Conservation (phyloP, 2,113 vertebrate genomes). For the Chlamydotis undulata region DNA sequence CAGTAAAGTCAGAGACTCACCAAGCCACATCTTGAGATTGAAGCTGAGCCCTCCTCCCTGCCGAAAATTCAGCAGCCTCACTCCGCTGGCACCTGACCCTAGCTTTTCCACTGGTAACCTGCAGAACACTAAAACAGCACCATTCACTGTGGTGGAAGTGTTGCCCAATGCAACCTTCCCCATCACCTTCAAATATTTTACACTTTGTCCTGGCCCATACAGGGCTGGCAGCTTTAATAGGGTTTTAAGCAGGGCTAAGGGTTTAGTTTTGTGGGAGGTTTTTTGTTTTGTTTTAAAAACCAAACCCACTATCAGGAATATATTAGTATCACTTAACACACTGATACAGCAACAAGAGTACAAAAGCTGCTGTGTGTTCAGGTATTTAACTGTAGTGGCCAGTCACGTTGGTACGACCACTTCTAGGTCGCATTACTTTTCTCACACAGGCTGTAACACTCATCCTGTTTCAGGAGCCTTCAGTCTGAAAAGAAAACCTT, state of each 20-base stretch:
- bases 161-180: neutral
- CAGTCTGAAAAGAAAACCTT: neutral
- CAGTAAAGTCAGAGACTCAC: neutral
- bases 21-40: neutral
- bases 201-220: rapidly evolving
- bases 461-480: neutral
- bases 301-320: neutral
- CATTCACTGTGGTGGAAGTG: neutral
- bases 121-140: neutral
- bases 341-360: neutral
- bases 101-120: neutral
- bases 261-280: neutral
- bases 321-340: neutral
- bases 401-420: neutral
- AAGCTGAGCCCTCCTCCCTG: neutral
- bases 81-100: neutral
- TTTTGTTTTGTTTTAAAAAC: neutral
- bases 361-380: neutral
- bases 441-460: neutral
- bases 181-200: neutral
- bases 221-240: neutral
- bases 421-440: neutral
- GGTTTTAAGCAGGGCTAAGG: neutral
- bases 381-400: neutral
- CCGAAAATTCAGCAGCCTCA: neutral